Evolutionary conservation across 1,140 invertebrate species (phyloP).

Genomic region (Lepidurus packardi): DNA sequence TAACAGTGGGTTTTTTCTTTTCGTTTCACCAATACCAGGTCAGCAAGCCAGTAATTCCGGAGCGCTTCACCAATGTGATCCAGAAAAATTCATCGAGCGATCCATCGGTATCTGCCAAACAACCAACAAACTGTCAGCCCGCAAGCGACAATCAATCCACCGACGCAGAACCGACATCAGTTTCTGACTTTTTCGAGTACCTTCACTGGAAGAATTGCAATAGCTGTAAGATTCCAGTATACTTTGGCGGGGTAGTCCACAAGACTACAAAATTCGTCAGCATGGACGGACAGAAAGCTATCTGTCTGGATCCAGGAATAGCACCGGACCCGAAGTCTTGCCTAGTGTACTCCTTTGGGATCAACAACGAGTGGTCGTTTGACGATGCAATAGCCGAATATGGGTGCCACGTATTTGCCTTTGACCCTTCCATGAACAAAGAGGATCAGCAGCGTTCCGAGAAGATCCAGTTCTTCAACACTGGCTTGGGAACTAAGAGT

Average conservation of each 20-base stretch:
- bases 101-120: no score
- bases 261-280: constrained; percentile 16
- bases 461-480: not conserved
- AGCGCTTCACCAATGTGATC: no score
- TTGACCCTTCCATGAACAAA: constrained; percentile 38
- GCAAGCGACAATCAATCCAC: not conserved
- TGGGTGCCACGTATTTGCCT: constrained; percentile 40
- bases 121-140: not conserved
- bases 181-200: constrained; percentile 1
- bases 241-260: constrained; percentile 15
- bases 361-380: constrained; percentile 41
- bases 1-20: no score
- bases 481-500: not conserved
- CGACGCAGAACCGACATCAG: not conserved
- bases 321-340: constrained; percentile 33
- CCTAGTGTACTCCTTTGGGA: constrained; percentile 38
- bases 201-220: constrained; percentile 21
- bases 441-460: constrained; percentile 12
- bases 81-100: no score
- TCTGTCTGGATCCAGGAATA: constrained; percentile 36
- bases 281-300: constrained; percentile 33
- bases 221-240: not conserved
- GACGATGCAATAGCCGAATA: constrained; percentile 37
- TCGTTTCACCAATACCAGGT: no score
- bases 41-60: no score